phyloP scores from a whole-genome alignment of 2,888 invertebrate species.

The Hirtodrosophila cameraria region DNA sequence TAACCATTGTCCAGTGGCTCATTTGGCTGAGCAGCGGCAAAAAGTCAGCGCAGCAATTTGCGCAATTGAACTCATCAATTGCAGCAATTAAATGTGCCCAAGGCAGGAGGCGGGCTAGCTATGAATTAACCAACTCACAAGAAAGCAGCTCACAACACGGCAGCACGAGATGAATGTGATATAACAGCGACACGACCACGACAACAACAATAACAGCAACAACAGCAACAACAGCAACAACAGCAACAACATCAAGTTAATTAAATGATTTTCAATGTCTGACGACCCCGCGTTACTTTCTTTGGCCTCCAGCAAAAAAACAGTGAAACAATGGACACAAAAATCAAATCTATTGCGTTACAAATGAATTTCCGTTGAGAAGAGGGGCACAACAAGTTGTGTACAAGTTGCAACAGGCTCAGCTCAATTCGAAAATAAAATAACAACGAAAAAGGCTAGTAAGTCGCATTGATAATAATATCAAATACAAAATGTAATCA shows the following conservation, averaged over 20 bases:
- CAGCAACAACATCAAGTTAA: constrained; percentile 63
- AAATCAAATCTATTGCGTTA: constrained; percentile 44
- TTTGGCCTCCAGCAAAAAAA: constrained; percentile 42
- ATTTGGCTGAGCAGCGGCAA: constrained; percentile 20
- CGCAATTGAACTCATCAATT: constrained; percentile 80
- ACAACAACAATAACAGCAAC: constrained; percentile 20
- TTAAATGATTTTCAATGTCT: constrained; percentile 77
- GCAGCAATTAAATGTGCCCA: constrained; percentile 75
- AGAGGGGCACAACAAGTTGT: no score
- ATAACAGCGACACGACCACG: constrained; percentile 33
- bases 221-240: constrained; percentile 19
- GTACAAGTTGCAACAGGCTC: constrained; percentile 32
- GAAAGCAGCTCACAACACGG: constrained; percentile 37
- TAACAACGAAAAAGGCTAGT: constrained; percentile 13
- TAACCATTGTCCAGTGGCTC: constrained; percentile 23
- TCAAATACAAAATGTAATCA: constrained; percentile 13
- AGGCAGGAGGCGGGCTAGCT: constrained; percentile 41
- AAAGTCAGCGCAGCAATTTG: constrained; percentile 71
- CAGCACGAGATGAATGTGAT: constrained; percentile 40
- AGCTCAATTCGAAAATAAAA: constrained; percentile 7
- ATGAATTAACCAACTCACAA: constrained; percentile 65
- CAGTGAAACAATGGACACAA: constrained; percentile 31
- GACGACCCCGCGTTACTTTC: constrained; percentile 61
- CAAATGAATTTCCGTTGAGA: constrained; percentile 52
- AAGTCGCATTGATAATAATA: constrained; percentile 3